Evolutionary conservation across 2,888 invertebrate species (phyloP).

Genomic region (Steinernema scapterisci): DNA sequence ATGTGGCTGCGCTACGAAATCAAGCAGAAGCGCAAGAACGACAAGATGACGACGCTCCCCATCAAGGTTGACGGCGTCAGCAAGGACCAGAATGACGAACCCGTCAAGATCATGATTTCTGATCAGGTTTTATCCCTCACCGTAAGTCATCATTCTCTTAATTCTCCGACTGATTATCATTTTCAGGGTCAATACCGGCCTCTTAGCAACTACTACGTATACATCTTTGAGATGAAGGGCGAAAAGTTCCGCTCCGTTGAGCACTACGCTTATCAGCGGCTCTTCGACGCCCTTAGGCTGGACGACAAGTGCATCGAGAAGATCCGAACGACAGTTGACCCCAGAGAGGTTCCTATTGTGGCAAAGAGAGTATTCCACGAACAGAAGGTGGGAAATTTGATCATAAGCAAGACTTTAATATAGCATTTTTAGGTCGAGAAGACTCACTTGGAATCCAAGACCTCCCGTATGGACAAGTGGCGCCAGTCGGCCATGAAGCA

Average conservation of each 20-base stretch:
- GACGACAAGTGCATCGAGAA: constrained; percentile 61
- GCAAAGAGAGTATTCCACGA: constrained; percentile 51
- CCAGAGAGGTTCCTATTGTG: constrained; percentile 55
- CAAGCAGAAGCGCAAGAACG: constrained; percentile 34
- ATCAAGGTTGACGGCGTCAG: constrained; percentile 55
- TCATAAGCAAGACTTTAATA: background rate
- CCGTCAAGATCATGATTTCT: constrained; percentile 53
- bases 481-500: constrained; percentile 66
- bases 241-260: constrained; percentile 64
- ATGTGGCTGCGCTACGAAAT: constrained; percentile 64
- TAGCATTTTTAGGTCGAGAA: constrained; percentile 39
- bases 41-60: constrained; percentile 44
- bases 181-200: constrained; percentile 63
- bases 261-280: constrained; percentile 64
- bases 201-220: constrained; percentile 61
- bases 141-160: constrained; percentile 37
- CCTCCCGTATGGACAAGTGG: constrained; percentile 60
- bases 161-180: background rate
- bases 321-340: constrained; percentile 60
- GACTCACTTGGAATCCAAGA: constrained; percentile 50
- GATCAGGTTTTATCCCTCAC: constrained; percentile 56
- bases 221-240: constrained; percentile 54
- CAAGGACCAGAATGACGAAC: constrained; percentile 56
- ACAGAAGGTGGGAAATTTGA: constrained; percentile 43
- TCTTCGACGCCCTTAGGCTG: constrained; percentile 55